Evolutionary conservation across 35 echinoderm and acorn worm species (phyloP).

Genomic region (Apostichopus japonicus): DNA sequence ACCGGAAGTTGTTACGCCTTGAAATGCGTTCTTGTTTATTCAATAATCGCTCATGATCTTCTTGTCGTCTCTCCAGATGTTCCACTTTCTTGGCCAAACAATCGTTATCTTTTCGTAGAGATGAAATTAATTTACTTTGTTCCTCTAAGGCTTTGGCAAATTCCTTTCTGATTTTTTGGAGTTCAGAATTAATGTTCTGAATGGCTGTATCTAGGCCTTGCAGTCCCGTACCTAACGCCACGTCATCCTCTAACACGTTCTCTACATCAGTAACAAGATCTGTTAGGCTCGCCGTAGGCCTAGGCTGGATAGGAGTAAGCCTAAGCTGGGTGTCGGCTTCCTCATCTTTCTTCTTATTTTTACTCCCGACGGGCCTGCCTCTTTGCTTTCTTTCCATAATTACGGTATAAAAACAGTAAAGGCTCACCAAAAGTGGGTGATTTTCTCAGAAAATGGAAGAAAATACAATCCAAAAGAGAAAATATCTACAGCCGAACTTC

Average conservation of each 20-base stretch:
- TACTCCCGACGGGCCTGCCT: neutral
- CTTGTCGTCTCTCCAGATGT: neutral
- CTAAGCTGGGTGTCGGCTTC: neutral
- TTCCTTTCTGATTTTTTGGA: conserved; percentile 6
- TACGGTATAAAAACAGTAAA: neutral
- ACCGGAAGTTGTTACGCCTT: neutral
- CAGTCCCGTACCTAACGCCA: neutral
- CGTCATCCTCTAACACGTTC: conserved; percentile 10
- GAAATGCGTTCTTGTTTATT: conserved; percentile 17
- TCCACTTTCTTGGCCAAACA: neutral
- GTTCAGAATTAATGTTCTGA: neutral
- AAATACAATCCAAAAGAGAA: neutral
- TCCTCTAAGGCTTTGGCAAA: neutral
- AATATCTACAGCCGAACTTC: neutral
- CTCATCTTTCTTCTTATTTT: neutral
- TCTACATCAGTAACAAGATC: no score
- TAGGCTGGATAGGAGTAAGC: neutral
- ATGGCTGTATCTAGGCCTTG: neutral
- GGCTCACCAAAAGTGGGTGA: neutral
- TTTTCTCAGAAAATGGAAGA: neutral
- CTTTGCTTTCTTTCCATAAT: neutral
- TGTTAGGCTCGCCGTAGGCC: neutral
- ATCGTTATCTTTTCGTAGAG: conserved; percentile 7
- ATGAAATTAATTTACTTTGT: conserved; percentile 1
- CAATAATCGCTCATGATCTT: neutral